phyloP scores from a whole-genome alignment of 2,113 vertebrate genomes.

The Regulus satrapa region DNA sequence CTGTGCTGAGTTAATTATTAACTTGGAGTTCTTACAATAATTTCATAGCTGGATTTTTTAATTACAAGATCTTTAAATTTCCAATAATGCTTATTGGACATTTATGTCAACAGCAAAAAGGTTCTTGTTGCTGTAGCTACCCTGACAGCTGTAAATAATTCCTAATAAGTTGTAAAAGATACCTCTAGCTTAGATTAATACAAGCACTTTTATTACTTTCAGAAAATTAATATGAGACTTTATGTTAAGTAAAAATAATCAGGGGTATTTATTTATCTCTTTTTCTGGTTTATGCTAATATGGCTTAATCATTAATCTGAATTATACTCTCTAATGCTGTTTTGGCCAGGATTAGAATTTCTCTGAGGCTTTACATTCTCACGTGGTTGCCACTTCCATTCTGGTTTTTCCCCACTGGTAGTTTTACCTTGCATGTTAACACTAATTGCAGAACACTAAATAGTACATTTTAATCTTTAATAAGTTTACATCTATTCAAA shows the following conservation, averaged over 20 bases:
- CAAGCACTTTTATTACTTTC: background rate
- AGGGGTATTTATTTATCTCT: background rate
- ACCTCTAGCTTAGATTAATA: background rate
- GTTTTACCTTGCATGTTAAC: slow-evolving; percentile 56
- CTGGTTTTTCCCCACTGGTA: background rate
- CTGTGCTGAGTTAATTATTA: background rate
- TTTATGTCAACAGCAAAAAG: background rate
- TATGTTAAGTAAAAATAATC: background rate
- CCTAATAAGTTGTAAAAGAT: background rate
- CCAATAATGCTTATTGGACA: background rate
- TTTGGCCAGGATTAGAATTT: slow-evolving; percentile 40
- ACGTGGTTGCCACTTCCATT: slow-evolving; percentile 1
- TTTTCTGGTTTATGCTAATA: slow-evolving; percentile 21
- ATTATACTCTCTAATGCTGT: slow-evolving; percentile 26
- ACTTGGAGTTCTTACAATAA: background rate
- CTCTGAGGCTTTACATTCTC: slow-evolving; percentile 37
- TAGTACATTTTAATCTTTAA: slow-evolving; percentile 62
- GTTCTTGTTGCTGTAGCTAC: background rate
- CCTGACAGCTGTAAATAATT: background rate
- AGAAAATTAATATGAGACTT: background rate
- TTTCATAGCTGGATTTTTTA: background rate
- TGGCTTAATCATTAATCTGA: background rate
- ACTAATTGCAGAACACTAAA: slow-evolving; percentile 36
- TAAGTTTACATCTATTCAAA: slow-evolving; percentile 60
- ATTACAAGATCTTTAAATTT: background rate